Evolutionary conservation across 2,113 vertebrate species (phyloP).

Genomic region (Abramis brama): DNA sequence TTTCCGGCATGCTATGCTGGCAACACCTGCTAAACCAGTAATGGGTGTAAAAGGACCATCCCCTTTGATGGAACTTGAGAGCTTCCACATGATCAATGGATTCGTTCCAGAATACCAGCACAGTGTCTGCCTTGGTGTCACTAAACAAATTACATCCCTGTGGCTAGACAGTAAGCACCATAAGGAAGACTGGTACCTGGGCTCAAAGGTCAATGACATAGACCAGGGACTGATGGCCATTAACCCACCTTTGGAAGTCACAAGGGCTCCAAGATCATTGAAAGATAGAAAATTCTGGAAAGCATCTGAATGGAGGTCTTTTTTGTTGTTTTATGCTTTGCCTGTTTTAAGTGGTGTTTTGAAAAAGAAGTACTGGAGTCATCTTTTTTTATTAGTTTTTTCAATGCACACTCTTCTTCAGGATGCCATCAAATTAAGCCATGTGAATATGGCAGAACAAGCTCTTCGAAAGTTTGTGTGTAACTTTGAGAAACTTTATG

Average conservation of each 20-base stretch:
- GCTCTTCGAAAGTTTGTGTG: constrained; percentile 48
- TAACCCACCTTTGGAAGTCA: constrained; percentile 39
- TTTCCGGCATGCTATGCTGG: constrained; percentile 27
- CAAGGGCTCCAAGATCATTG: constrained; percentile 34
- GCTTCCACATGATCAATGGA: constrained; percentile 26
- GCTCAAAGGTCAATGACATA: not conserved
- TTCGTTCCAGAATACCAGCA: not conserved
- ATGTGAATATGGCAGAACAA: constrained; percentile 44
- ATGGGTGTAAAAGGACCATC: constrained; percentile 50
- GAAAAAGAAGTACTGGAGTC: constrained; percentile 35
- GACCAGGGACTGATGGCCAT: constrained; percentile 29
- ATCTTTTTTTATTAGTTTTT: constrained; percentile 51
- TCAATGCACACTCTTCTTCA: constrained; percentile 43
- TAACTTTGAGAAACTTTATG: constrained; percentile 49
- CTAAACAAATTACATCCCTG: not conserved
- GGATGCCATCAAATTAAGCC: constrained; percentile 16
- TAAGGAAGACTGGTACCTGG: not conserved
- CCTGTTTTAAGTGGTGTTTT: constrained; percentile 39
- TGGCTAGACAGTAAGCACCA: too few species aligned
- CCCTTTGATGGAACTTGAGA: constrained; percentile 39
- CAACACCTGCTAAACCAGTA: constrained; percentile 18
- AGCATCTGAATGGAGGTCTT: not conserved
- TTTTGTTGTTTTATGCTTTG: constrained; percentile 50
- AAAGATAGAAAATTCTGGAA: constrained; percentile 44
- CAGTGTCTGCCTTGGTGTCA: constrained; percentile 35